Conservation (phyloP, 2,888 invertebrate genomes). For the Odontocolon sp. region DNA sequence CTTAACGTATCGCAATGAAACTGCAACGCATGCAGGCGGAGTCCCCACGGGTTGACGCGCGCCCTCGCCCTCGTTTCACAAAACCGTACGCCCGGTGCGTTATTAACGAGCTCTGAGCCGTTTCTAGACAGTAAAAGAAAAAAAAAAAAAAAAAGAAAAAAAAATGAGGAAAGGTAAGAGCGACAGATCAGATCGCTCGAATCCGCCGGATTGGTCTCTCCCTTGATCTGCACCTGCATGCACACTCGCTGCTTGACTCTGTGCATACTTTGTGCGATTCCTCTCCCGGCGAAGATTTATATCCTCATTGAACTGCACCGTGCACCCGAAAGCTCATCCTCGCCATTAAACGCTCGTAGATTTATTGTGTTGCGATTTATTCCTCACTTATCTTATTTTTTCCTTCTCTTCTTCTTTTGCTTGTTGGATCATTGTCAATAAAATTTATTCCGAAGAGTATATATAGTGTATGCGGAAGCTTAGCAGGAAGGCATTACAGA, state of each 20-base stretch:
- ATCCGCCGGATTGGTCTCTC: conserved; percentile 4
- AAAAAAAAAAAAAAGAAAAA: conserved; percentile 7
- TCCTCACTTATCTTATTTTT: background rate
- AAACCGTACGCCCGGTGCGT: conserved; percentile 38
- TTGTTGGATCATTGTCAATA: background rate
- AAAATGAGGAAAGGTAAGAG: conserved; percentile 8
- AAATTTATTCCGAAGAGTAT: background rate
- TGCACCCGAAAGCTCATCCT: conserved; percentile 40
- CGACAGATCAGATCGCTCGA: conserved; percentile 31
- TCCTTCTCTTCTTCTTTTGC: background rate
- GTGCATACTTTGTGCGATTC: conserved; percentile 42
- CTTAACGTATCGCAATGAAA: conserved; percentile 6
- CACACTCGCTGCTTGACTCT: conserved; percentile 38
- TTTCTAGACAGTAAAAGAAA: conserved; percentile 4
- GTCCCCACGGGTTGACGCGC: conserved; percentile 26
- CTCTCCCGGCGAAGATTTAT: conserved; percentile 40
- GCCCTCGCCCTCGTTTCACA: conserved; percentile 41
- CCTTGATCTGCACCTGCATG: background rate
- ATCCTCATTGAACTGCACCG: conserved; percentile 34
- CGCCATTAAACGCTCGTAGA: conserved; percentile 3
- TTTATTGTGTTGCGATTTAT: conserved; percentile 23
- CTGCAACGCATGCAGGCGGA: conserved; percentile 2
- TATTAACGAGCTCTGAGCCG: conserved; percentile 45
- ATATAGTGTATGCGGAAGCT: background rate
- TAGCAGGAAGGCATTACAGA: background rate